These are phyloP conservation scores for Eulemur rufifrons DNA, from an alignment of 2,113 vertebrate species.

Conservation along the genomic window DNA sequence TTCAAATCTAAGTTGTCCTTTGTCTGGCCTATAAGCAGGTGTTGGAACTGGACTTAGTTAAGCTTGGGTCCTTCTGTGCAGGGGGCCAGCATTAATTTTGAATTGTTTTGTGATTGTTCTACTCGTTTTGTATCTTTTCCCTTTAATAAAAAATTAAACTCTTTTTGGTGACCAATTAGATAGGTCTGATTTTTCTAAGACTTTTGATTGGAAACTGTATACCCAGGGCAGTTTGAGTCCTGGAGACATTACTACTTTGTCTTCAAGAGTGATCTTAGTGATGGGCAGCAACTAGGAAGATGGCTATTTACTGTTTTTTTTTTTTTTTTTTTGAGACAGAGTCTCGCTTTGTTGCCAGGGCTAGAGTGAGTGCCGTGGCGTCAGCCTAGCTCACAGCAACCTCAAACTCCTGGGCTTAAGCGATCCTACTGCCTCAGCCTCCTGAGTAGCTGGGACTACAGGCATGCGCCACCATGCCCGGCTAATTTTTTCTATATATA, in stretches of 20 bases:
- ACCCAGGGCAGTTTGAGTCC: not conserved
- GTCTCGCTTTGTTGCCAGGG: too few relatives aligned
- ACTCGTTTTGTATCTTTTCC: conserved; percentile 26
- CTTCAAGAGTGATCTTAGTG: conserved; percentile 41
- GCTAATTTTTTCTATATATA: too few relatives aligned
- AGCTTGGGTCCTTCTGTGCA: not conserved
- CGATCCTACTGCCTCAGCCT: too few relatives aligned
- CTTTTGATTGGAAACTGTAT: conserved; percentile 30
- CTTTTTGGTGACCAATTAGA: conserved; percentile 41
- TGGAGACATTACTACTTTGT: conserved; percentile 42
- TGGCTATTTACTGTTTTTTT: conserved; percentile 33
- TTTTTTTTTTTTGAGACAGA: too few relatives aligned
- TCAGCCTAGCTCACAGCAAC: too few relatives aligned
- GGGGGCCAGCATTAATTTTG: conserved; percentile 15
- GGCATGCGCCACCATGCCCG: too few relatives aligned
- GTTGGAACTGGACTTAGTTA: conserved; percentile 61
- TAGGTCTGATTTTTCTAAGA: conserved; percentile 43
- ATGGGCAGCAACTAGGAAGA: conserved; percentile 22
- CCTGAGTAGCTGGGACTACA: too few relatives aligned
- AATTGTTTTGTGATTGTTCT: not conserved
- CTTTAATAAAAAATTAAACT: conserved; percentile 31
- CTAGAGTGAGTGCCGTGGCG: too few relatives aligned
- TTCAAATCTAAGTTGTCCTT: conserved; percentile 71
- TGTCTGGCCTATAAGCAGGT: conserved; percentile 67
- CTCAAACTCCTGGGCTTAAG: too few relatives aligned